Evolutionary conservation across 1,140 invertebrate species (phyloP), one percentile per base, ranked within the genome.

Genomic region (Saccostrea echinata): DNA sequence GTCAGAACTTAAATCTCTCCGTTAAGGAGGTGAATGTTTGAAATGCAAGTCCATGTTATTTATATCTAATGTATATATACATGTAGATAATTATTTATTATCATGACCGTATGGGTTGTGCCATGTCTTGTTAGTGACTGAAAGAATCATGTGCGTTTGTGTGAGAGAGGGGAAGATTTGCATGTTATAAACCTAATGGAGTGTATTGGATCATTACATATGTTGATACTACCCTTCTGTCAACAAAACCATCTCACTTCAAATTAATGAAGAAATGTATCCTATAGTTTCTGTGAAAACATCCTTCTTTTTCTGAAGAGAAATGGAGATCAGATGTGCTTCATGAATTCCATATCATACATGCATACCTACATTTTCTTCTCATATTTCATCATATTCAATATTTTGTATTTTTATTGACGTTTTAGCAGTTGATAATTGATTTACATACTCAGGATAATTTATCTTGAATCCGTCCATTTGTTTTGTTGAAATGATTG

Each of bases 381-480:
- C 24, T 76, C 27, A 16, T 33, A 13, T 76, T 76, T 76, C 68
- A 33, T 76, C 24, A 76, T 64, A 64, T 64, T 76, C 16, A 11
- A 9, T 55, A 55, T 76, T 27, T 1, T 30, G 13, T 30, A 76
- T 33, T 30, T 76, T 76, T 76, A 27, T 76, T 76, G 68, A 76
- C 16, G 68, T 76, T 76, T 76, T 61, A 61, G 16, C 18, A 61
- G 16, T 76, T 71, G 30, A 71, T 61, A 21, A 61, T 71, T 76
- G 68, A 76, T 76, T 33, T 27, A 76, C 27, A 76, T 76, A 76
- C 68, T 76, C 68, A 76, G 68, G 68, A 76, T 76, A 76, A 76
- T 27, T 76, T 76, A 76, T 76, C 68, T 76, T 76, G 68, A 76
- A 76, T 76, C 68, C 68, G 68, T 76, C 68, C 68, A 76, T 71